A percentile compares a stretch with the other conserved stretches of the same genome.
Evolutionary conservation across 2,888 invertebrate species (phyloP).

Genomic region (Sipha maydis): DNA sequence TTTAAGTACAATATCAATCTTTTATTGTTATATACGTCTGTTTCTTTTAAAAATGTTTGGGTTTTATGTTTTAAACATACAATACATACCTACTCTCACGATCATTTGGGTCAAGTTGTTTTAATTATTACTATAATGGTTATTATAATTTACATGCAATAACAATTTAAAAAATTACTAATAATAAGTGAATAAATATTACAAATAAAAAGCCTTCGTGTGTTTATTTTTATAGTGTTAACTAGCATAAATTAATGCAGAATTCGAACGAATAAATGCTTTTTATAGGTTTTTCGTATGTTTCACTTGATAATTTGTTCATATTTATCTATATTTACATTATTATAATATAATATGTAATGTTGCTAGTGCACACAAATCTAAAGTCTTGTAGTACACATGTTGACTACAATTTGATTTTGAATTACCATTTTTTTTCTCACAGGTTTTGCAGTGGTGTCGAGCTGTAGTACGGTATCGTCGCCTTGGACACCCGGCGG

Average conservation of each 20-base stretch:
- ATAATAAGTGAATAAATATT: conserved; percentile 18
- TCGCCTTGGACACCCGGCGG: conserved; percentile 95
- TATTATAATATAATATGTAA: no score
- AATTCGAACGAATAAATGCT: no score
- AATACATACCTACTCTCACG: not conserved
- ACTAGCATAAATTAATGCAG: no score
- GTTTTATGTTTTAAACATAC: not conserved
- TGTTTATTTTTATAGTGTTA: no score
- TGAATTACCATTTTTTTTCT: conserved; percentile 31
- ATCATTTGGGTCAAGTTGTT: conserved; percentile 29
- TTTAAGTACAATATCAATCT: not conserved
- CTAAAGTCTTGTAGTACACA: no score
- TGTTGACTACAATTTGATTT: no score
- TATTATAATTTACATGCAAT: conserved; percentile 4
- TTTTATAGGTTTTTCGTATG: no score
- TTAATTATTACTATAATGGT: conserved; percentile 23
- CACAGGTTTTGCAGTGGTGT: conserved; percentile 70
- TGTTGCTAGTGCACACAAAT: no score
- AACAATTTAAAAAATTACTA: conserved; percentile 29
- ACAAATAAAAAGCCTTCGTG: not conserved
- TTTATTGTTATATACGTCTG: not conserved
- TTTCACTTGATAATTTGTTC: no score
- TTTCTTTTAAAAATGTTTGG: not conserved
- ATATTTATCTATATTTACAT: no score
- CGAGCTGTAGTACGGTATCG: conserved; percentile 90